Percentiles rank a stretch among this genome's conserved stretches.
phyloP scores from a whole-genome alignment of 2,797 vertebrate species.

The Discoglossus pictus region DNA sequence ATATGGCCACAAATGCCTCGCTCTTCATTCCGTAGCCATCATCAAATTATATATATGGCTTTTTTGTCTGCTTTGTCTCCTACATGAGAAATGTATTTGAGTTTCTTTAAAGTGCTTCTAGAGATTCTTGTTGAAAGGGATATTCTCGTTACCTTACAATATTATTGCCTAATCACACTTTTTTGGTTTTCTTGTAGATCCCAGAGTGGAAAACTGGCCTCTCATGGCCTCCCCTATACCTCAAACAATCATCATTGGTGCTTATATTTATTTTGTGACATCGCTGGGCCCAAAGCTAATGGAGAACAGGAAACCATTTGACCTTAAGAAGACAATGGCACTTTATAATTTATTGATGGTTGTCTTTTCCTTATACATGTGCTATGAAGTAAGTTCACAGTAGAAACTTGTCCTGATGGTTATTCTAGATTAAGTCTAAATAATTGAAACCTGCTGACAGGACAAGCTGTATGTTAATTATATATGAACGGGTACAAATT shows the following conservation, averaged over 20 bases:
- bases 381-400: constrained; percentile 84
- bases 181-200: constrained; percentile 70
- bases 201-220: constrained; percentile 80
- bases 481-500: no score
- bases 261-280: constrained; percentile 89
- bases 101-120: no score
- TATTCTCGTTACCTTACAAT: no score
- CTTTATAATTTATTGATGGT: constrained; percentile 90
- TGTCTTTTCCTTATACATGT: constrained; percentile 89
- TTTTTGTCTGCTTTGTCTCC: no score
- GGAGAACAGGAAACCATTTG: constrained; percentile 92
- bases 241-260: constrained; percentile 80
- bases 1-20: no score
- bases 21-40: no score
- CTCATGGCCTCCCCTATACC: constrained; percentile 91
- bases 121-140: no score
- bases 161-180: no score
- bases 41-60: no score
- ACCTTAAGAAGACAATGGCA: constrained; percentile 82
- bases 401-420: background rate
- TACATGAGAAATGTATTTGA: no score
- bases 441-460: no score
- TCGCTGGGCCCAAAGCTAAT: constrained; percentile 89
- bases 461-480: no score
- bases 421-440: background rate